Base-by-base conservation (phyloP, 1,140 invertebrate species). In the Lithobius niger region DNA sequence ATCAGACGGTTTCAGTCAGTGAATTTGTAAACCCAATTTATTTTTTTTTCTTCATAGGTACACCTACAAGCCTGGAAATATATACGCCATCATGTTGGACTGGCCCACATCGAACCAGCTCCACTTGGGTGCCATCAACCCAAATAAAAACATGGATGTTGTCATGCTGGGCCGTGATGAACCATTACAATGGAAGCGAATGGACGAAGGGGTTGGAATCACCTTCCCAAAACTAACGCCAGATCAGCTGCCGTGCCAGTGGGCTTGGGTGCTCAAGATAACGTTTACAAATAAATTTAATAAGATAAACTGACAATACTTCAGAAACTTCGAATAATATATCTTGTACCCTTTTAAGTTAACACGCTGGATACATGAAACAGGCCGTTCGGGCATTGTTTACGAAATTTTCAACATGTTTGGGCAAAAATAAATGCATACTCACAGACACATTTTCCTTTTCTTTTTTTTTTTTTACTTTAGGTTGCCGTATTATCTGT, bases 91-190 rank as follows among this genome's bases (percentile, higher is more conserved):
- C 40, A 65, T 80, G 31, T 65, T 86, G 16, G 64, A 74, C 4
- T 88, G 84, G 84, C 84, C 85, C 13, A 59, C 65, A 22, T 62
- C 76, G 58, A 71, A 76, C 54, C 58, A 66, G 2, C 55, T 86
- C 0, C 55, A 57, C 16, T 64, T 86, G 1, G 71, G 66, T 21
- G 70, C 72, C 21, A 61, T 75, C 0, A 59, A 58, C 28, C 13
- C 61, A 28, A 21, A 50, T 13, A 22, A 26, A 2, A 27, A 55
- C 56, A 6, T 51, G n/a, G n/a, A n/a, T n/a, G n/a, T n/a, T n/a
- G n/a, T n/a, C n/a, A n/a, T 70, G 58, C 57, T 69, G 40, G 69
- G 67, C 4, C 60, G 63, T 51, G 16, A 58, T 21, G 24, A 43
- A 6, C 6, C 6, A 45, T 4, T 45, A 21, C 6, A 45, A 19